phyloP scores from a whole-genome alignment of 2,888 invertebrate species.

The Tipula lateralis region DNA sequence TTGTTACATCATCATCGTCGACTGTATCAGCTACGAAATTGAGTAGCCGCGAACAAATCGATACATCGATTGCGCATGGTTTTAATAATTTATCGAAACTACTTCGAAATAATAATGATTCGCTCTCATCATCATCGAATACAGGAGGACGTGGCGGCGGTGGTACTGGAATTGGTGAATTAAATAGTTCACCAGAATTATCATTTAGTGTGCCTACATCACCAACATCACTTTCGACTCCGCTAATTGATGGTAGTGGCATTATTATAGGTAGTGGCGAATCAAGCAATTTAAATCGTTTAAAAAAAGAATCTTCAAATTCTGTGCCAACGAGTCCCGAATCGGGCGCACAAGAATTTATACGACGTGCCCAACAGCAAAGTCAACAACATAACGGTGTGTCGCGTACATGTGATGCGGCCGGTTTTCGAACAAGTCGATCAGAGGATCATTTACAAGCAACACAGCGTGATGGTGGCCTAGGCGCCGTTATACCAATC shows the following conservation, averaged over 20 bases:
- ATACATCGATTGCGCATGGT: slow-evolving; percentile 43
- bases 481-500: slow-evolving; percentile 77
- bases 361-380: slow-evolving; percentile 45
- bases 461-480: slow-evolving; percentile 50
- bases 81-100: slow-evolving; percentile 35
- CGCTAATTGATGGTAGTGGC: slow-evolving; percentile 44
- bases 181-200: slow-evolving; percentile 44
- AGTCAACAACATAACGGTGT: slow-evolving; percentile 52
- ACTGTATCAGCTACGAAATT: not conserved
- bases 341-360: slow-evolving; percentile 42
- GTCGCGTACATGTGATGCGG: slow-evolving; percentile 52
- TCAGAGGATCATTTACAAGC: slow-evolving; percentile 88
- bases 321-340: slow-evolving; percentile 70
- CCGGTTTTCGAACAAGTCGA: slow-evolving; percentile 79
- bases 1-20: not conserved
- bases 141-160: slow-evolving; percentile 40
- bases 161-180: slow-evolving; percentile 34
- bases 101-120: slow-evolving; percentile 2
- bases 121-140: slow-evolving; percentile 47
- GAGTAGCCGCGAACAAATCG: not conserved
- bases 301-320: slow-evolving; percentile 49
- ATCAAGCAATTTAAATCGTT: not conserved
- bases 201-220: slow-evolving; percentile 51
- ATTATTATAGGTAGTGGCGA: not conserved
- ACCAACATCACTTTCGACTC: slow-evolving; percentile 51